phyloP scores from a whole-genome alignment of 1,140 invertebrate genomes.

The Eurosta solidaginis region DNA sequence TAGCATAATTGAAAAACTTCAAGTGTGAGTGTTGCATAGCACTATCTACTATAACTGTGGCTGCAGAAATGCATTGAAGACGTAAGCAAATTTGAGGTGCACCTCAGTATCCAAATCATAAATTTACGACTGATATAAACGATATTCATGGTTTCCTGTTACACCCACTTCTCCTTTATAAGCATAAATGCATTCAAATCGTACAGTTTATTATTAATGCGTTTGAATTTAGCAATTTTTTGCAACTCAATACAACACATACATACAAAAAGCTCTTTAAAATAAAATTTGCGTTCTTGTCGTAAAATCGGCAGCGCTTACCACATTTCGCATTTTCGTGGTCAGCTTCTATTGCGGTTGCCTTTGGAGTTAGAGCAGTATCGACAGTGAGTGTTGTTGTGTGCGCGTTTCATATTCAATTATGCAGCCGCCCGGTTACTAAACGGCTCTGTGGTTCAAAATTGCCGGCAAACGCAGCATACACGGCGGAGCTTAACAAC shows the following conservation, averaged over 20 bases:
- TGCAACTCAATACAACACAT: not conserved
- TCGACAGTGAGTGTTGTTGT: not conserved
- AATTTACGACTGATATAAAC: too few relatives aligned
- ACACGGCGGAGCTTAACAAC: not conserved
- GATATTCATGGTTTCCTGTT: too few relatives aligned
- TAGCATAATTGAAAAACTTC: too few relatives aligned
- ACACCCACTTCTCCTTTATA: too few relatives aligned
- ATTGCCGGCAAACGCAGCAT: not conserved
- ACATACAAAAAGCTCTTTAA: not conserved
- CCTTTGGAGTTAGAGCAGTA: not conserved
- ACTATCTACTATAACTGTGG: not conserved
- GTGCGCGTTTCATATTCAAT: not conserved
- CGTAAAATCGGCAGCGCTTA: constrained; percentile 10
- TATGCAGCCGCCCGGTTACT: not conserved
- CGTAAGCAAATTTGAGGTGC: too few relatives aligned
- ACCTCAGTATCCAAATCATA: too few relatives aligned
- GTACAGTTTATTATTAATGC: not conserved
- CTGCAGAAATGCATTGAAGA: not conserved
- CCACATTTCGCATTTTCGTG: not conserved
- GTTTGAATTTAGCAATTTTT: not conserved
- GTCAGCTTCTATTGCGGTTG: not conserved
- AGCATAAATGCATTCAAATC: not conserved
- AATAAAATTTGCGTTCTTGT: not conserved
- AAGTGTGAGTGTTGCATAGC: not conserved
- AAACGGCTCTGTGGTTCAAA: not conserved